Conservation (phyloP, 2,888 invertebrate species). For the Chironomus riparius region DNA sequence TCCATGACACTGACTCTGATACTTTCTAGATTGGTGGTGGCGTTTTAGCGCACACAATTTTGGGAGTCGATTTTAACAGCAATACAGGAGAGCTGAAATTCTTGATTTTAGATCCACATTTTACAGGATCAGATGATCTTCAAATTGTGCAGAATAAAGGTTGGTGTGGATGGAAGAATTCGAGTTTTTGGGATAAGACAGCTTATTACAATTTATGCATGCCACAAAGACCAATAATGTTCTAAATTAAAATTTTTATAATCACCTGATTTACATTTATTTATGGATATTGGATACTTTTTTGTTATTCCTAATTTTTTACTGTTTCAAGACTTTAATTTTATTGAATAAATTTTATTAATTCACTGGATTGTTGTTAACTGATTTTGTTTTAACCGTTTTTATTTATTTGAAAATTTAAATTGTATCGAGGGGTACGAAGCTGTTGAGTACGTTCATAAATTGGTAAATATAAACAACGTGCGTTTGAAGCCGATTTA, state of each 20-base stretch:
- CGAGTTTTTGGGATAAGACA: constrained; percentile 89
- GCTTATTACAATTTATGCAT: constrained; percentile 96
- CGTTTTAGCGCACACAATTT: constrained; percentile 92
- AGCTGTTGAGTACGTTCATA: not conserved
- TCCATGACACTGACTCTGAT: constrained; percentile 51
- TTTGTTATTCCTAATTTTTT: not conserved
- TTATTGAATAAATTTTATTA: not conserved
- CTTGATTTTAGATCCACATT: constrained; percentile 97
- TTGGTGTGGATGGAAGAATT: constrained; percentile 96
- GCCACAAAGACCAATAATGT: constrained; percentile 50
- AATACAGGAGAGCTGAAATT: constrained; percentile 73
- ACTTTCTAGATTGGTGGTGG: constrained; percentile 67
- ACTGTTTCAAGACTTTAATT: not conserved
- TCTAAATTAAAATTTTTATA: not conserved
- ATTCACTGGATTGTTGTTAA: too few relatives aligned
- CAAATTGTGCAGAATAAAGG: constrained; percentile 68
- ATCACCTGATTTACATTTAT: not conserved
- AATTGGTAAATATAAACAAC: not conserved
- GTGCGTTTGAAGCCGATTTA: not conserved
- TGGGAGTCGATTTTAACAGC: constrained; percentile 84
- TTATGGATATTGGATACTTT: not conserved
- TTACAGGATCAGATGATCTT: constrained; percentile 81
- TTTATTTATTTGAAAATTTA: not conserved
- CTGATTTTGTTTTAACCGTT: not conserved
- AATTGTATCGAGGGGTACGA: not conserved